These are phyloP conservation scores for Myiopsitta monachus DNA, from an alignment of 2,113 vertebrate species.

Conservation along the genomic window DNA sequence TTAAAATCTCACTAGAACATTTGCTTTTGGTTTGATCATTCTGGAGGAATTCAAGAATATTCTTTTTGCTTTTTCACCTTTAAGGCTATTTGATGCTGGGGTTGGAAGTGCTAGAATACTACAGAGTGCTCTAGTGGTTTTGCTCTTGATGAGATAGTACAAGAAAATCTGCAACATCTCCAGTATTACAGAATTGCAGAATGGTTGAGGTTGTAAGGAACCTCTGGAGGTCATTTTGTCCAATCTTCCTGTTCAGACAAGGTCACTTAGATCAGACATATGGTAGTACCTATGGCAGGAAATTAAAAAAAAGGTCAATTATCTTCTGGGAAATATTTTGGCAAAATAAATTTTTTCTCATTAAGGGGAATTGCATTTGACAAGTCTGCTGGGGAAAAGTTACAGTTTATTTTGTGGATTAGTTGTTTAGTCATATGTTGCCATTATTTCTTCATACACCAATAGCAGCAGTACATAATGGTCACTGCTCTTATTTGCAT, in stretches of 20 bases:
- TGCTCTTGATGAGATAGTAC: background rate
- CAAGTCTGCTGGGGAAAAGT: background rate
- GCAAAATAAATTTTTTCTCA: background rate
- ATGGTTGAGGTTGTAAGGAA: background rate
- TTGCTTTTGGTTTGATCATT: background rate
- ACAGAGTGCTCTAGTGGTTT: background rate
- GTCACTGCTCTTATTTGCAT: background rate
- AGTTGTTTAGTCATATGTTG: background rate
- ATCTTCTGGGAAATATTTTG: background rate
- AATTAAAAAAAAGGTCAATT: background rate
- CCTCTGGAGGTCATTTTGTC: background rate
- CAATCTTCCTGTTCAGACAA: background rate
- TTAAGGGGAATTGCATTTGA: background rate
- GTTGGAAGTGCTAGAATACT: background rate
- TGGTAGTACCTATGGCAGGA: background rate
- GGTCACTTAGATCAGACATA: background rate
- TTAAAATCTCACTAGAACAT: background rate
- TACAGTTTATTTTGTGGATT: background rate
- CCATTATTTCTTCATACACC: background rate
- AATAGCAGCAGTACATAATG: background rate
- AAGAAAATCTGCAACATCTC: background rate
- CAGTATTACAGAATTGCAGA: background rate
- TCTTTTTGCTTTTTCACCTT: background rate
- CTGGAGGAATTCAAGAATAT: background rate
- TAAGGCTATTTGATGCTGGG: background rate